Base-by-base conservation (phyloP, 1,140 invertebrate species). In the Scaptomyza pallida region DNA sequence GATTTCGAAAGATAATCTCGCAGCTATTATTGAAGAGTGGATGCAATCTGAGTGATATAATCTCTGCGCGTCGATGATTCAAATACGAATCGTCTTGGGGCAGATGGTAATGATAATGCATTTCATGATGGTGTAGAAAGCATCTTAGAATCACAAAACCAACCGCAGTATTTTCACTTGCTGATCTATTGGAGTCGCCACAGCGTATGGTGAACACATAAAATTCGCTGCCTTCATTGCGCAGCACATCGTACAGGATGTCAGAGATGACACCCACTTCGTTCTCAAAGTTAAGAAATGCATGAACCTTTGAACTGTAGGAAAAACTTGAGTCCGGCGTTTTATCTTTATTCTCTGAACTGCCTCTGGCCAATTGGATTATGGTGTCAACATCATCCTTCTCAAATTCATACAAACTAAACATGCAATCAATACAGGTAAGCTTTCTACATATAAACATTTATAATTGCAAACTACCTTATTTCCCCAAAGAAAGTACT, bases 181-280 rank as follows among this genome's bases (percentile, higher is more conserved):
- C 67, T 0, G 78, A 30, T n/a, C 54, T 73, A 2, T 60, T 59
- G 0, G 89, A 88, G 26, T 88, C 56, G 0, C 89, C 89, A 21
- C 83, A 89, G 12, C 89, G 78, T 50, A 90, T 90, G 35, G 89
- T 90, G 13, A 78, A 76, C 0, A 80, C 59, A 19, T 63, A 13
- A 15, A 74, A 90, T 13, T 89, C 72, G 12, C 52, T 86, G 6
- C 30, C 26, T 5, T 60, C 45, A 26, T 86, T 77, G 2, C 57
- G 21, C 9, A 90, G 54, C 5, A 90, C 81, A 48, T 89, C 75
- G 5, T 47, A 35, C 21, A 90, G 62, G n/a, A 89, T 80, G 2
- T 51, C 13, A 1, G 67, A 43, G 2, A 88, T 26, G 0, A 68
- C 35, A 0, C 1, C 2, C 5, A 62, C 0, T 51, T 88, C 82